These are phyloP conservation scores for Odontocolon sp. DNA, from an alignment of 2,888 invertebrate genomes.

Conservation along the genomic window DNA sequence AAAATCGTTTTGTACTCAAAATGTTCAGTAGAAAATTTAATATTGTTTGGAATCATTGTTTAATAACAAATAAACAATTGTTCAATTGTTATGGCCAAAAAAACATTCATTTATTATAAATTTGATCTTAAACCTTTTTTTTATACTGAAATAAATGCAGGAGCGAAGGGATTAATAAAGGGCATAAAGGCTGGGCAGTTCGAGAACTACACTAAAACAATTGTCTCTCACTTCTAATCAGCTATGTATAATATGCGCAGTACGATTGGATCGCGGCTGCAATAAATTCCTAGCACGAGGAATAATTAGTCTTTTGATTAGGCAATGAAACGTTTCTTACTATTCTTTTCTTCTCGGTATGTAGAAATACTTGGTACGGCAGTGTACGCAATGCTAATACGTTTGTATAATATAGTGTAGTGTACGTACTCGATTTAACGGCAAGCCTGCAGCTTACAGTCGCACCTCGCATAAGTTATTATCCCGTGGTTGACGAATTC, in stretches of 20 bases:
- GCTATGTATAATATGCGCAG: conserved; percentile 18
- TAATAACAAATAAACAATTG: too few relatives aligned
- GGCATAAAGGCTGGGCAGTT: neutral
- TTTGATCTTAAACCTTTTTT: too few relatives aligned
- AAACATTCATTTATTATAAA: too few relatives aligned
- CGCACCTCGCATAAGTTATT: too few relatives aligned
- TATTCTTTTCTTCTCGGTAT: conserved; percentile 4
- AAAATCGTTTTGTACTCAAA: too few relatives aligned
- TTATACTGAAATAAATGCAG: too few relatives aligned
- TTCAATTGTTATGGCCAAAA: too few relatives aligned
- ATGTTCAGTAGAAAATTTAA: too few relatives aligned
- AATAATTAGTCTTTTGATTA: conserved; percentile 55
- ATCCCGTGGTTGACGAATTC: too few relatives aligned
- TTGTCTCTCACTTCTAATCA: conserved; percentile 5
- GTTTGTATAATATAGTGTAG: conserved; percentile 2
- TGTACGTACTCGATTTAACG: conserved; percentile 23
- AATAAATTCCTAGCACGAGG: conserved; percentile 22
- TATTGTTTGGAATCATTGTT: too few relatives aligned
- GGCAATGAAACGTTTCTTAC: conserved; percentile 45
- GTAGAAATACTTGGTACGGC: conserved; percentile 40
- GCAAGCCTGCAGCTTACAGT: conserved; percentile 54
- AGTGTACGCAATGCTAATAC: conserved; percentile 34
- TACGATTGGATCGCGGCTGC: conserved; percentile 25
- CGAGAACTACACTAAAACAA: conserved; percentile 10
- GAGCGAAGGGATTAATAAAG: too few relatives aligned